These are phyloP conservation scores for Zoroaster sp. DNA, from an alignment of 53 echinoderm and acorn worm genomes.

Conservation along the genomic window DNA sequence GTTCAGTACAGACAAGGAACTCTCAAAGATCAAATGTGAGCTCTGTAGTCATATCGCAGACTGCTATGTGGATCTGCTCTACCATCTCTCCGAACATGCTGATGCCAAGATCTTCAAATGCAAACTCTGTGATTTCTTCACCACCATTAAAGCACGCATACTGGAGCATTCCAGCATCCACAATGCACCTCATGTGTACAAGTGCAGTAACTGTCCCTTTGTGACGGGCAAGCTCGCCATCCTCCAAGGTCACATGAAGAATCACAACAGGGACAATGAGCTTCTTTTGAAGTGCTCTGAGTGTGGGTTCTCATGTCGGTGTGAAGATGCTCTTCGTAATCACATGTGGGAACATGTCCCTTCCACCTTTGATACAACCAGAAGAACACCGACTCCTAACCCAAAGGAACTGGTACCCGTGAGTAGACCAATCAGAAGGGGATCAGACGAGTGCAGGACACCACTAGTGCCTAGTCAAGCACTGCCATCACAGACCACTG, in stretches of 20 bases:
- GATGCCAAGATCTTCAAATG: constrained; percentile 86
- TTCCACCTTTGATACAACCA: not conserved
- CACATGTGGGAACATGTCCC: constrained; percentile 95
- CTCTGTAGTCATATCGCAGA: constrained; percentile 71
- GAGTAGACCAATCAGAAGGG: not conserved
- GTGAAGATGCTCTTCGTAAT: constrained; percentile 64
- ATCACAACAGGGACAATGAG: constrained; percentile 69
- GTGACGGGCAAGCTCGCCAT: constrained; percentile 47
- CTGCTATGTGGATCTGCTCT: constrained; percentile 65
- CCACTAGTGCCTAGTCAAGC: not conserved
- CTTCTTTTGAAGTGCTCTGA: constrained; percentile 89
- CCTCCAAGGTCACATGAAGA: constrained; percentile 75
- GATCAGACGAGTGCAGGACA: not conserved
- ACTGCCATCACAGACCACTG: constrained; percentile 5
- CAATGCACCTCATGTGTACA: constrained; percentile 31
- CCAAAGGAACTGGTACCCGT: not conserved
- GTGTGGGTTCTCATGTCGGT: constrained; percentile 84
- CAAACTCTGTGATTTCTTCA: constrained; percentile 91
- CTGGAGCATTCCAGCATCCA: constrained; percentile 72
- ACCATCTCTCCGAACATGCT: constrained; percentile 81
- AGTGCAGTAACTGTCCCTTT: constrained; percentile 76
- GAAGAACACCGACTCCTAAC: not conserved
- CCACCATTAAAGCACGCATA: constrained; percentile 69
- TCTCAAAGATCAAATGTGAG: constrained; percentile 60
- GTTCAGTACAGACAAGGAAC: constrained; percentile 15